These are phyloP conservation scores for Mixornis gularis DNA, from an alignment of 2,113 vertebrate genomes.

Conservation along the genomic window DNA sequence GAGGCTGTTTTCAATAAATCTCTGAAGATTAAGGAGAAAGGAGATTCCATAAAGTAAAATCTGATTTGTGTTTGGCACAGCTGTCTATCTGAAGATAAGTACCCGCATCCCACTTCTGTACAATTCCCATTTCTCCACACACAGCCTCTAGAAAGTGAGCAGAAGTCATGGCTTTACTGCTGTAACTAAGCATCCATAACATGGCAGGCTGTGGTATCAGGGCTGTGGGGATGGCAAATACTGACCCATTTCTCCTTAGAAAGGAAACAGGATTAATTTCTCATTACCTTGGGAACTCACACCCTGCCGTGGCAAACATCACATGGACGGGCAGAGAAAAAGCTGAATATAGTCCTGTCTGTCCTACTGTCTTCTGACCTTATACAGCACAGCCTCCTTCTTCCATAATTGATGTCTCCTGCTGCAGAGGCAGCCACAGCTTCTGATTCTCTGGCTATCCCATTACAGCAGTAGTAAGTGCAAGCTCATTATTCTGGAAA, in stretches of 20 bases:
- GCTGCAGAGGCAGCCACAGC: not conserved
- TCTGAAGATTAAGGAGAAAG: slow-evolving; percentile 24
- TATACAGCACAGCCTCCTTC: not conserved
- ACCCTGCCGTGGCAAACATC: not conserved
- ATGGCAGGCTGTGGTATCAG: not conserved
- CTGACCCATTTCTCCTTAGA: not conserved
- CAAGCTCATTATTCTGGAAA: not conserved
- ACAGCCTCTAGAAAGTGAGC: not conserved
- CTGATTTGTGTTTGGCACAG: not conserved
- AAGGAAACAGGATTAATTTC: not conserved
- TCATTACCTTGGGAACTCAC: not conserved
- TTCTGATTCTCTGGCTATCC: not conserved
- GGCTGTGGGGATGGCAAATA: not conserved
- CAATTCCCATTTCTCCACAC: not conserved
- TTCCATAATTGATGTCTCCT: not conserved
- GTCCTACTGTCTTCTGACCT: not conserved
- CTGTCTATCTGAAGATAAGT: not conserved
- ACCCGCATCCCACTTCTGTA: not conserved
- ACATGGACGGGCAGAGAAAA: not conserved
- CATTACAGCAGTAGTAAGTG: not conserved
- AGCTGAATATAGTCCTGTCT: not conserved
- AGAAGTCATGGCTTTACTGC: not conserved
- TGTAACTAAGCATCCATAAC: not conserved
- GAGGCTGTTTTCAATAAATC: not conserved
- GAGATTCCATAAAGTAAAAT: not conserved